These are phyloP conservation scores for Lytechinus variegatus DNA, from an alignment of 35 echinoderm and acorn worm species.

Conservation along the genomic window DNA sequence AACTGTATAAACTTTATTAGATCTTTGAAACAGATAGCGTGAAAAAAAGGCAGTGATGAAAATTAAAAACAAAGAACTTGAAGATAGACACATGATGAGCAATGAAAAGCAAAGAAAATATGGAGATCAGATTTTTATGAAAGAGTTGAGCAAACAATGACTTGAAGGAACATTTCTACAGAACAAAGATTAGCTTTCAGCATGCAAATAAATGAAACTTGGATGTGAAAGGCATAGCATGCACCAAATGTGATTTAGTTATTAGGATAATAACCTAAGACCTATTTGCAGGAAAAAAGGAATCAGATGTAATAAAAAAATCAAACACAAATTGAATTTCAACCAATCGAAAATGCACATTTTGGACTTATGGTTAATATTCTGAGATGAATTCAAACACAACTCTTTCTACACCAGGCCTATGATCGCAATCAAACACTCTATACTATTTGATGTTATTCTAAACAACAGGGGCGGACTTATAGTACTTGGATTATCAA, in stretches of 20 bases:
- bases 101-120: constrained; percentile 12
- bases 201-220: background rate
- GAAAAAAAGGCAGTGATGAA: background rate
- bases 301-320: too few species aligned
- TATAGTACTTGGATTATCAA: background rate
- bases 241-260: background rate
- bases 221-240: background rate
- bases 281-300: too few species aligned
- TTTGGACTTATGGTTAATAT: too few species aligned
- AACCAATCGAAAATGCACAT: too few species aligned
- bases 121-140: background rate
- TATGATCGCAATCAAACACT: background rate
- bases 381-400: too few species aligned
- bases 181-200: background rate
- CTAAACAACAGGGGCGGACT: background rate
- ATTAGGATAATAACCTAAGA: background rate
- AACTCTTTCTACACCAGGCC: too few species aligned
- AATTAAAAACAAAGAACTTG: background rate
- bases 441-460: background rate
- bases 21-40: too few species aligned
- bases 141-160: background rate
- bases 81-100: background rate
- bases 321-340: too few species aligned
- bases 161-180: background rate
- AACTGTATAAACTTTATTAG: too few species aligned